A percentile compares a stretch with the other conserved stretches of the same genome.
Evolutionary conservation across 2,113 vertebrate genomes (phyloP).

Genomic region (Madoqua kirkii): DNA sequence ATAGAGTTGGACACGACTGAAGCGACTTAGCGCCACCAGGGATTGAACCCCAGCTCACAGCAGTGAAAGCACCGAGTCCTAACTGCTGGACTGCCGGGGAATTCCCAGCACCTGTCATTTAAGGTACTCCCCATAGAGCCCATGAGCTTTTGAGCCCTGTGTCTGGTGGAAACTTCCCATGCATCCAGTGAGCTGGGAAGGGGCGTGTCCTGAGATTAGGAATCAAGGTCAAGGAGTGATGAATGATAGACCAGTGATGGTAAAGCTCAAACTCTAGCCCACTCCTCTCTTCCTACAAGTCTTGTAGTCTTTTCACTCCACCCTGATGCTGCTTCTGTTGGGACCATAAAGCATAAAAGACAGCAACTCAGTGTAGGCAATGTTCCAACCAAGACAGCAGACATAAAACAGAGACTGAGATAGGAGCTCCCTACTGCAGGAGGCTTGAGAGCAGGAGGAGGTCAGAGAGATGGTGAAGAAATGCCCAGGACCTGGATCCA

Average conservation of each 20-base stretch:
- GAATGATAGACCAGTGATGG: background rate
- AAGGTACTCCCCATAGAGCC: background rate
- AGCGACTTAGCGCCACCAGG: background rate
- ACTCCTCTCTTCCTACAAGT: background rate
- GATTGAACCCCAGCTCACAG: background rate
- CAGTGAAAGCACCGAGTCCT: accelerated
- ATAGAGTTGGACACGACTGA: too few species aligned
- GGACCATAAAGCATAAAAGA: background rate
- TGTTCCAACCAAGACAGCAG: background rate
- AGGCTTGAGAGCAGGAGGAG: background rate
- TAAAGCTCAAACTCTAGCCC: background rate
- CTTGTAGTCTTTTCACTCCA: background rate
- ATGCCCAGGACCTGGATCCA: background rate
- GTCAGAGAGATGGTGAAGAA: background rate
- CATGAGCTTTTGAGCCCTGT: background rate
- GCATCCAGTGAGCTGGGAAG: background rate
- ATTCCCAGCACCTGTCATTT: background rate
- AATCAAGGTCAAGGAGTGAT: background rate
- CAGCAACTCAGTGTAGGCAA: background rate
- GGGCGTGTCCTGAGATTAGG: background rate
- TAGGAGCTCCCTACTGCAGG: background rate
- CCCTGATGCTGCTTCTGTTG: background rate
- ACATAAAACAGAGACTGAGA: background rate
- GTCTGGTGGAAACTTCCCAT: background rate
- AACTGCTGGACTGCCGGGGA: background rate